These are phyloP conservation scores for Podiceps cristatus DNA, from an alignment of 2,113 vertebrate species.

Conservation along the genomic window DNA sequence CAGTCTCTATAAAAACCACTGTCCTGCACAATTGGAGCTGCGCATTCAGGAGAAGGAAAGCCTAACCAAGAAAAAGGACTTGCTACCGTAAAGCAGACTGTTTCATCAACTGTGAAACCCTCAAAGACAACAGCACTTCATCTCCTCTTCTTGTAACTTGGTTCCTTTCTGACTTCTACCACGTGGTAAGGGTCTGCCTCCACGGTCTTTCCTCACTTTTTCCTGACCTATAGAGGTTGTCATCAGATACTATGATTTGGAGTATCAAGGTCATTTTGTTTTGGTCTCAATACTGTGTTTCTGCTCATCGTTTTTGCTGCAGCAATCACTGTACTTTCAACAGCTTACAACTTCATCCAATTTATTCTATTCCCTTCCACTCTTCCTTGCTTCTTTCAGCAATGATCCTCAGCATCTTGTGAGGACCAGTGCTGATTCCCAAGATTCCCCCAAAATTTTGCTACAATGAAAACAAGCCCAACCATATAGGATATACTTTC, in stretches of 20 bases:
- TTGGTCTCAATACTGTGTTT: not conserved
- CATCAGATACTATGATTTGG: not conserved
- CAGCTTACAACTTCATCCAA: not conserved
- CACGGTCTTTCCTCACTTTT: not conserved
- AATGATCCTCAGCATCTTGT: not conserved
- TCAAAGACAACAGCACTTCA: not conserved
- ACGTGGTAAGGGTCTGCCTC: not conserved
- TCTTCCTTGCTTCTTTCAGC: not conserved
- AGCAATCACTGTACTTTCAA: not conserved
- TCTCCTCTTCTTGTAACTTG: not conserved
- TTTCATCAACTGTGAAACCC: not conserved
- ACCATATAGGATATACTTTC: fast-evolving
- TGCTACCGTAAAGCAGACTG: not conserved
- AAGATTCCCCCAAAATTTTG: not conserved
- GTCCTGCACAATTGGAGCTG: not conserved
- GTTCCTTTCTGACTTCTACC: not conserved
- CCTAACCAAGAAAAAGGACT: not conserved
- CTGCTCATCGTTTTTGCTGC: not conserved
- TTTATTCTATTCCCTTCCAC: not conserved
- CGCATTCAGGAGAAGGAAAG: not conserved
- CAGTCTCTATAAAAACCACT: not conserved
- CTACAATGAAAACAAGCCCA: not conserved
- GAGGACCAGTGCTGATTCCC: fast-evolving
- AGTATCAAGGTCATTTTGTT: not conserved
- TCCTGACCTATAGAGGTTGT: not conserved